Percentiles rank a stretch among this genome's conserved stretches.
Evolutionary conservation across 1,140 invertebrate genomes (phyloP).

Genomic region (Papilio machaon): DNA sequence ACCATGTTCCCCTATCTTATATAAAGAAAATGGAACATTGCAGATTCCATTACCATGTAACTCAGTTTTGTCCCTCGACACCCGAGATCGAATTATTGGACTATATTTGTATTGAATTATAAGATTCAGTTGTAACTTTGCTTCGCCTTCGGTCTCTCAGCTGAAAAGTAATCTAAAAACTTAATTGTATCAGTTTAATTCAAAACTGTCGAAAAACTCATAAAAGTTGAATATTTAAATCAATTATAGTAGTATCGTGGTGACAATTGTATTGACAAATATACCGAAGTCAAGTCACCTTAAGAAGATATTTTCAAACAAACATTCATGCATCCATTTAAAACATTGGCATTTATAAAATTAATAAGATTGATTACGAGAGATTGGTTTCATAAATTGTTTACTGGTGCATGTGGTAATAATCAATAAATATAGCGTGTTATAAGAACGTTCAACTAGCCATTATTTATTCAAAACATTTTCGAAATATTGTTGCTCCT

Average conservation of each 20-base stretch:
- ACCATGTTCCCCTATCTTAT: conserved; percentile 14
- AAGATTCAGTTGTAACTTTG: not conserved
- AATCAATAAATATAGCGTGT: conserved; percentile 4
- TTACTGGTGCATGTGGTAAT: not conserved
- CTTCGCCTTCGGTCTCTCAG: not conserved
- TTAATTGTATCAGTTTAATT: not conserved
- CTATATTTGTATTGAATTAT: conserved; percentile 8
- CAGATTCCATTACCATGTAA: conserved; percentile 30
- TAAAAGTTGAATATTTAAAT: too few relatives aligned
- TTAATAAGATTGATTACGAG: too few relatives aligned
- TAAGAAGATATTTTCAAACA: too few relatives aligned
- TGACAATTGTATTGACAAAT: too few relatives aligned
- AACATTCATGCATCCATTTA: too few relatives aligned
- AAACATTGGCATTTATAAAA: too few relatives aligned
- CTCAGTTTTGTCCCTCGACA: conserved; percentile 25
- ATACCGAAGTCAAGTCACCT: too few relatives aligned
- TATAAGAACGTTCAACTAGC: not conserved
- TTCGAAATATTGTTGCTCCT: not conserved
- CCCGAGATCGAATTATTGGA: conserved; percentile 24
- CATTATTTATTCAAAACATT: not conserved
- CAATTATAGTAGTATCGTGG: too few relatives aligned
- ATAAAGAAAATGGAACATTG: conserved; percentile 31
- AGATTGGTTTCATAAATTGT: too few relatives aligned
- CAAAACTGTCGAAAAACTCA: too few relatives aligned
- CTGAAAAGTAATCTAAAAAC: not conserved